Evolutionary conservation across 2,888 invertebrate genomes (phyloP).

Genomic region (Brenthis daphne): DNA sequence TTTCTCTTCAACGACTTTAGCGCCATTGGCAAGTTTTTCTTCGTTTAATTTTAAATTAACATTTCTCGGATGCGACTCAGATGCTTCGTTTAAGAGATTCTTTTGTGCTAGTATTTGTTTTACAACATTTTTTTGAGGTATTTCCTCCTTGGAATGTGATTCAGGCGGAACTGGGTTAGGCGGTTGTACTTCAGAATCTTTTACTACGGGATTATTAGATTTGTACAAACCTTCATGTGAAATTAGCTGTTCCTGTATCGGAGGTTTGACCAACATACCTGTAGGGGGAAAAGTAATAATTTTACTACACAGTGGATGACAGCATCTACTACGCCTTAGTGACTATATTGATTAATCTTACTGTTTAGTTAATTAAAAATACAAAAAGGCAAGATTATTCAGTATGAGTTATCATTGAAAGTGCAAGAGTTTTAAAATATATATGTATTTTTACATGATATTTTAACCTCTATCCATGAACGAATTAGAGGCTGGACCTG

Average conservation of each 20-base stretch:
- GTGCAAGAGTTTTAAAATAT: no score
- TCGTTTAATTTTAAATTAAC: conserved; percentile 56
- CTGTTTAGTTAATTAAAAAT: no score
- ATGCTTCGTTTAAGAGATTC: conserved; percentile 50
- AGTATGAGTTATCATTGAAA: no score
- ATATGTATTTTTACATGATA: no score
- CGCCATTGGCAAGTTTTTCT: conserved; percentile 51
- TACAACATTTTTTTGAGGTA: conserved; percentile 58
- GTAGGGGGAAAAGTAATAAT: conserved; percentile 39
- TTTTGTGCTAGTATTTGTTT: conserved; percentile 54
- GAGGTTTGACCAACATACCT: conserved; percentile 52
- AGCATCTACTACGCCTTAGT: no score
- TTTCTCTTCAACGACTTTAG: conserved; percentile 39
- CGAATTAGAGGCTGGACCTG: no score
- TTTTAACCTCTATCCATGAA: no score
- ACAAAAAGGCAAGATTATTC: no score
- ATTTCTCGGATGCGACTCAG: conserved; percentile 65
- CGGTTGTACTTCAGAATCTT: conserved; percentile 72
- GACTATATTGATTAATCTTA: no score
- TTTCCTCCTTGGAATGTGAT: conserved; percentile 69
- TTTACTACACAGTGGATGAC: not conserved
- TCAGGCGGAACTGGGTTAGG: conserved; percentile 76
- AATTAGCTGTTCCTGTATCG: conserved; percentile 43
- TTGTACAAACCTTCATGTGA: conserved; percentile 43
- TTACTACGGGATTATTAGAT: conserved; percentile 48